Percentiles rank a stretch among this genome's conserved stretches.
phyloP scores from a whole-genome alignment of 2,888 invertebrate genomes.

The Scrobipalpa atriplicella region DNA sequence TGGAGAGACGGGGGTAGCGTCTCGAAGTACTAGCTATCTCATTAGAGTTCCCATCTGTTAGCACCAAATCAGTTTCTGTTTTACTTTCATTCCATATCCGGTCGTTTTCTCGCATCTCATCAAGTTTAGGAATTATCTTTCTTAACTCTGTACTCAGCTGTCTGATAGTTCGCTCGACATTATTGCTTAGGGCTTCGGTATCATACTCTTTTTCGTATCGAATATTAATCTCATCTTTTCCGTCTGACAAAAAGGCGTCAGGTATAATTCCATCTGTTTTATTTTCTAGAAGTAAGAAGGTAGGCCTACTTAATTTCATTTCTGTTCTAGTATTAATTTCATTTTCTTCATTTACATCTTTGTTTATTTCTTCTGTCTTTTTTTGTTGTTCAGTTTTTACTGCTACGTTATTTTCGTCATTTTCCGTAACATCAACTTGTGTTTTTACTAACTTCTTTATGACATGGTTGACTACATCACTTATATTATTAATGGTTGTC shows the following conservation, averaged over 20 bases:
- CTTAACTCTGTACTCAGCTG: slow-evolving; percentile 74
- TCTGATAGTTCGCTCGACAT: slow-evolving; percentile 75
- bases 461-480: slow-evolving; percentile 78
- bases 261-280: slow-evolving; percentile 71
- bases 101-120: slow-evolving; percentile 75
- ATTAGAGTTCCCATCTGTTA: slow-evolving; percentile 70
- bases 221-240: slow-evolving; percentile 80
- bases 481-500: slow-evolving; percentile 78
- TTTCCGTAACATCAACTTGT: slow-evolving; percentile 55
- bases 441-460: slow-evolving; percentile 76
- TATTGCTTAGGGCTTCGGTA: slow-evolving; percentile 66
- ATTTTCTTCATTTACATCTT: slow-evolving; percentile 63
- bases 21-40: slow-evolving; percentile 57
- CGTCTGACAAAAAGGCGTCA: slow-evolving; percentile 84
- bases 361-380: slow-evolving; percentile 48
- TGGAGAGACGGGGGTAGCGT: slow-evolving; percentile 38
- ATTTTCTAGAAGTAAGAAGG: slow-evolving; percentile 72
- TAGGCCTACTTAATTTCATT: slow-evolving; percentile 74
- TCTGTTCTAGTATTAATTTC: slow-evolving; percentile 67
- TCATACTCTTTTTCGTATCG: slow-evolving; percentile 65
- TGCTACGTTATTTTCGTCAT: slow-evolving; percentile 39
- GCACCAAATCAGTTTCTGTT: slow-evolving; percentile 45
- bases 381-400: slow-evolving; percentile 31
- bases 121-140: slow-evolving; percentile 77
- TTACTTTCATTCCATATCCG: slow-evolving; percentile 64